Evolutionary conservation across 2,113 vertebrate species (phyloP), one percentile per base, ranked within the genome.

Genomic region (Plestiodon gilberti): DNA sequence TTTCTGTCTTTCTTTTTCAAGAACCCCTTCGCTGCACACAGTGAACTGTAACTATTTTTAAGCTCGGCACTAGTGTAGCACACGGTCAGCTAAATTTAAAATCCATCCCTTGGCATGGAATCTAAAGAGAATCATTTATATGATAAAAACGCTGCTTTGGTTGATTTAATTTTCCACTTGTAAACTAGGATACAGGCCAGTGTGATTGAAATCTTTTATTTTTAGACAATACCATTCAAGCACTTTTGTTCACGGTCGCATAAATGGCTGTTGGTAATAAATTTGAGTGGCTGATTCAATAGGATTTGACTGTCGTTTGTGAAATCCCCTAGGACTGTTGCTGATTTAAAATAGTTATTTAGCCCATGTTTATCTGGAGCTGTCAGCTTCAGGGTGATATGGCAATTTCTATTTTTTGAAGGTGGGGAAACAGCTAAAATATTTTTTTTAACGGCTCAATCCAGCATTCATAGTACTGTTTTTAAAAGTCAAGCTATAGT

Each of bases 51-150:
- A 74, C 83, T 93, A 78, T 94, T 90, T 93, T 94, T 94, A 93
- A 92, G 90, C 62, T 89, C 8, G 1, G 65, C 40, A 1, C 85
- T 80, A 93, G 78, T 90, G 78, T 92, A 94, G 85, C 88, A 94
- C 86, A 81, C 91, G 89, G 94, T 95, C 94, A 96, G 93, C 95
- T 97, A 96, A 95, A 96, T 96, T 95, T 96, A 95, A 97, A 95
- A 93, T 83, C 81, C 67, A 0, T 67, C 87, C 86, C 94, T 94
- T 93, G 90, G 93, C 94, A 90, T 92, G 93, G 90, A 94, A 93
- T 93, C 88, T 84, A 93, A n/a, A 88, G 91, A 92, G 79, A 93
- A 92, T 88, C 87, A 90, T 96, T 96, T 95, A 89, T 92, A 90
- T 93, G 88, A 95, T 87, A 93, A 94, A 95, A 92, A 91, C 90